A percentile compares a stretch with the other conserved stretches of the same genome.
phyloP scores from a whole-genome alignment of 2,888 invertebrate genomes.

The Julus scanicus region DNA sequence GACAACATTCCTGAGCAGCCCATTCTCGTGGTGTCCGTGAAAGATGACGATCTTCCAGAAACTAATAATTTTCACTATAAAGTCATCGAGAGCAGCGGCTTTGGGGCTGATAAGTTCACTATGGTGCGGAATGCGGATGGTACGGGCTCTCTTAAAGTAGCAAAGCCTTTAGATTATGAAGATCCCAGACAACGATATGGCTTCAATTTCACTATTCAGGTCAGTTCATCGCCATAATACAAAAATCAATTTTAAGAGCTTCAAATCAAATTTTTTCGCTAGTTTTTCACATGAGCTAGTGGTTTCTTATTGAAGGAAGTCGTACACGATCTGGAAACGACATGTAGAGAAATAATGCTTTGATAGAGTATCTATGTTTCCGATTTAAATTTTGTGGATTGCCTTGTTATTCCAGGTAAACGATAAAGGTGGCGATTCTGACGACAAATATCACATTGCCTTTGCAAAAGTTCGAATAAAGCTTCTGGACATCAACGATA shows the following conservation, averaged over 20 bases:
- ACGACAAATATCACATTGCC: conserved; percentile 96
- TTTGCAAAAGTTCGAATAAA: conserved; percentile 95
- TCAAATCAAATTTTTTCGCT: neutral
- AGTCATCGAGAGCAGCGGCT: conserved; percentile 92
- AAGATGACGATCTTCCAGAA: conserved; percentile 86
- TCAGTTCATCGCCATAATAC: conserved; percentile 60
- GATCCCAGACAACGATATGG: conserved; percentile 94
- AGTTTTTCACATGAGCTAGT: neutral
- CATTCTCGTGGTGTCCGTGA: conserved; percentile 92
- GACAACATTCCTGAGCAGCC: conserved; percentile 92
- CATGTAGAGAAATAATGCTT: no score
- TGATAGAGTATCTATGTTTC: neutral
- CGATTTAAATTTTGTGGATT: no score
- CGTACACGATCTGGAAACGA: neutral
- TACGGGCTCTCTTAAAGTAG: conserved; percentile 93
- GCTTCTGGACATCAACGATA: conserved; percentile 92
- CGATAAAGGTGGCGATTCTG: conserved; percentile 67
- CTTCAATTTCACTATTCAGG: conserved; percentile 86
- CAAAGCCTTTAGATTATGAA: conserved; percentile 94
- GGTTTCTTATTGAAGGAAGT: neutral
- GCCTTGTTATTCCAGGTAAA: conserved; percentile 54
- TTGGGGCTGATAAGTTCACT: conserved; percentile 95
- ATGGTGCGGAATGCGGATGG: conserved; percentile 97
- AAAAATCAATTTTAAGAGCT: neutral
- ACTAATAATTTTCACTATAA: conserved; percentile 70